Evolutionary conservation across 2,113 vertebrate species (phyloP), one percentile per base, ranked within the genome.

Genomic region (Oceanites oceanicus): DNA sequence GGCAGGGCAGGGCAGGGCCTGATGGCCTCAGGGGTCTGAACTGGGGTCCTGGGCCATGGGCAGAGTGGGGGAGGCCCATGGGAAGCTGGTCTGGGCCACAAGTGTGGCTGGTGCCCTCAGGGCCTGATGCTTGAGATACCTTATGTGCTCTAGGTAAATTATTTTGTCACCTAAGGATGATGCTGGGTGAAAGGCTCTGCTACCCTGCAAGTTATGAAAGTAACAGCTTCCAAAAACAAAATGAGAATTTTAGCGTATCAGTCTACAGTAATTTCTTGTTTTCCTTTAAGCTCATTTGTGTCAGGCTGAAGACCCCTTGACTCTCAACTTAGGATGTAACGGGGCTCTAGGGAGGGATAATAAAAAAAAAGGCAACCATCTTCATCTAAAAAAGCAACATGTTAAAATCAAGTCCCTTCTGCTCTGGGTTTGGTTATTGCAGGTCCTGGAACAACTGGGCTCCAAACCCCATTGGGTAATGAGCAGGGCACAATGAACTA

Each of bases 391-490:
- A 77, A 74, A 61, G 21, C 4, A 40, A 9, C 16, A 36, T 11
- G 15, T 38, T 58, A 66, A 10, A 30, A 94, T 83, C 42, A 67
- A 98, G 97, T 98, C 97, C 1, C 9, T 2, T 94, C 98, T 98
- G 32, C 61, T 71, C 93, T 99, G 98, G 4, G 32, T 97, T 45
- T 99, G 98, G n/a, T 98, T 94, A 82, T 97, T 98, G 88, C 98
- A 98, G 40, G 97, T 98, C 32, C 91, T 98, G 73, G 98, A 97
- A 92, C 98, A 99, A 62, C 40, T 42, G 17, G 98, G 92, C 98
- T 98, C 99, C 23, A 96, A 32, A 42, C 66, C 78, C 98, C 98
- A 98, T 19, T 8, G 96, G 68, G 49, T 98, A 98, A 21, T 85
- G 96, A 98, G 59, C 44, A 94, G 84, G 26, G 97, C 34, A 15